These are phyloP conservation scores for Thaumetopoea pityocampa DNA, from an alignment of 1,140 invertebrate species.

Conservation along the genomic window DNA sequence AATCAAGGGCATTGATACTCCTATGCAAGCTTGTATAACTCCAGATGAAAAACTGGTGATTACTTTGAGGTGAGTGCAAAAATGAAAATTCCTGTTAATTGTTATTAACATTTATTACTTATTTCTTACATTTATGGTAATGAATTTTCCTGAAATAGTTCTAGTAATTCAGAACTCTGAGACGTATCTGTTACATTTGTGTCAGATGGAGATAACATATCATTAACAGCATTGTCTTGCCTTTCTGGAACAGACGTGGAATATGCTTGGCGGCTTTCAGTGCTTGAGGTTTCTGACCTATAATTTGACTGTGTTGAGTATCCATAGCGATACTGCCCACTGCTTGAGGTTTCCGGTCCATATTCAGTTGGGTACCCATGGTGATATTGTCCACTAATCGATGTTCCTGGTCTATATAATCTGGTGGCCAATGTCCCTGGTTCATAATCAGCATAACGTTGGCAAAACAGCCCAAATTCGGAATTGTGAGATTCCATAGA, in stretches of 20 bases:
- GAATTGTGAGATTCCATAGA: slow-evolving; percentile 11
- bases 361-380: too few species aligned
- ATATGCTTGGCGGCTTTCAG: slow-evolving; percentile 15
- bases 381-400: too few species aligned
- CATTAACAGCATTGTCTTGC: slow-evolving; percentile 15
- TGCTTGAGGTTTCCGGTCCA: slow-evolving; percentile 14
- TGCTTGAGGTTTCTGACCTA: slow-evolving; percentile 16
- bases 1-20: slow-evolving; percentile 23
- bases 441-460: slow-evolving; percentile 11
- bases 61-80: slow-evolving; percentile 22
- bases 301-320: slow-evolving; percentile 17
- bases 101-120: slow-evolving; percentile 17
- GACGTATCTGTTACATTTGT: slow-evolving; percentile 18
- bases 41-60: slow-evolving; percentile 21
- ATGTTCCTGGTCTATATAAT: slow-evolving; percentile 3
- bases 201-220: slow-evolving; percentile 19
- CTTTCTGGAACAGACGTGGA: slow-evolving; percentile 14
- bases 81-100: slow-evolving; percentile 16
- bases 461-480: slow-evolving; percentile 8
- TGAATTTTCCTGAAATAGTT: slow-evolving; percentile 16
- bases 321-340: slow-evolving; percentile 20
- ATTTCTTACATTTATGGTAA: slow-evolving; percentile 19
- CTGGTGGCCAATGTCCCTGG: slow-evolving; percentile 10
- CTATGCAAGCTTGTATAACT: slow-evolving; percentile 21
- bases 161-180: slow-evolving; percentile 18